These are phyloP conservation scores for Drosophila acutilabella DNA, from an alignment of 2,888 invertebrate species.

Conservation along the genomic window DNA sequence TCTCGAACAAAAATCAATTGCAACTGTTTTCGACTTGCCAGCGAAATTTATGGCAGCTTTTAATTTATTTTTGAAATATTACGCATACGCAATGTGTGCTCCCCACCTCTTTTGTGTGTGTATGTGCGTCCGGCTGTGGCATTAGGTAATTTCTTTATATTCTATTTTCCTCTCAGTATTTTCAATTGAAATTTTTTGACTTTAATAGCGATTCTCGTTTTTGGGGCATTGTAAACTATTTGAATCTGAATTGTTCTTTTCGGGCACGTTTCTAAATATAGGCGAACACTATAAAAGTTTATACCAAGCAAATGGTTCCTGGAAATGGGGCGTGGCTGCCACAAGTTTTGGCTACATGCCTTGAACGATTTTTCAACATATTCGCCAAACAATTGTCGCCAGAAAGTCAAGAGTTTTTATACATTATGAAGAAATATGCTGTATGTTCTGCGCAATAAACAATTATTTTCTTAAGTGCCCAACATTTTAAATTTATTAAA, in stretches of 20 bases:
- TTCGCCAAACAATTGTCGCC: slow-evolving; percentile 42
- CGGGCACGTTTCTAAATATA: slow-evolving; percentile 39
- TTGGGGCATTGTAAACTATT: slow-evolving; percentile 69
- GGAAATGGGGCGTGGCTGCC: slow-evolving; percentile 48
- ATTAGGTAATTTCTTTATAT: slow-evolving; percentile 73
- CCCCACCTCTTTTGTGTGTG: background rate
- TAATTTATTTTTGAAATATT: slow-evolving; percentile 76
- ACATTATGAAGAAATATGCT: no score
- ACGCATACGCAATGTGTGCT: slow-evolving; percentile 66
- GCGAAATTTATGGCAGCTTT: slow-evolving; percentile 52
- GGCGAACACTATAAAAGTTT: slow-evolving; percentile 30
- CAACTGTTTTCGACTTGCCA: slow-evolving; percentile 35
- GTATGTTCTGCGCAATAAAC: no score
- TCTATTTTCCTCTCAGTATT: slow-evolving; percentile 17
- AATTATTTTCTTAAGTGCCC: no score
- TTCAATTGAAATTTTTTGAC: slow-evolving; percentile 32
- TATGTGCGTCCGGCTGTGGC: slow-evolving; percentile 48
- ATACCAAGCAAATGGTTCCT: slow-evolving; percentile 30
- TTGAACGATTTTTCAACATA: background rate
- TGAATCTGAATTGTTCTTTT: slow-evolving; percentile 76
- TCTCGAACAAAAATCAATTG: slow-evolving; percentile 49
- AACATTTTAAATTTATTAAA: no score
- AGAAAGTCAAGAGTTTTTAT: slow-evolving; percentile 6
- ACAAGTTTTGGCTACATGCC: slow-evolving; percentile 20
- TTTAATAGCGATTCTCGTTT: slow-evolving; percentile 47